These are phyloP conservation scores for Columbina picui DNA, from an alignment of 2,113 vertebrate species.

Conservation along the genomic window DNA sequence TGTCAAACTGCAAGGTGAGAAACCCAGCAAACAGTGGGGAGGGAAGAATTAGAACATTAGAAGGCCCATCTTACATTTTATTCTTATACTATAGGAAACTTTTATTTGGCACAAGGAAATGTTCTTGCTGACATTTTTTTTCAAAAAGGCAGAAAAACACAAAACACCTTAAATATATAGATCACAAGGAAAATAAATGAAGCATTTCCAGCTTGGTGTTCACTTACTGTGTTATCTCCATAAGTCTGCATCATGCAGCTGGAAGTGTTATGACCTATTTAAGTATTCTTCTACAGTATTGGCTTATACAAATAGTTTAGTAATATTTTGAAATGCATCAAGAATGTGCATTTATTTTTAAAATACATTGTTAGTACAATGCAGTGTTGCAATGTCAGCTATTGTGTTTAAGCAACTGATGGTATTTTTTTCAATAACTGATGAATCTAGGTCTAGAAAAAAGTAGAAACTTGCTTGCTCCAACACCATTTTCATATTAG, in stretches of 20 bases:
- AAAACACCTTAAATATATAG: neutral
- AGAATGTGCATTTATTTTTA: neutral
- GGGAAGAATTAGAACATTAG: neutral
- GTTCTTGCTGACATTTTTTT: neutral
- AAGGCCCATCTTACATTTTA: neutral
- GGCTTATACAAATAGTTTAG: neutral
- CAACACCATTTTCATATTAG: neutral
- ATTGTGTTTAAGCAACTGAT: neutral
- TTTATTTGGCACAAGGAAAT: neutral
- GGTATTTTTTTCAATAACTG: neutral
- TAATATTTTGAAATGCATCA: neutral
- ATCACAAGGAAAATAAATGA: neutral
- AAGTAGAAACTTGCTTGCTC: neutral
- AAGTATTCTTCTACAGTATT: neutral
- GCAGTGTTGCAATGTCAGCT: neutral
- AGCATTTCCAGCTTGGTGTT: neutral
- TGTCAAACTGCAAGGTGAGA: neutral
- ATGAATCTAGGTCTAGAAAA: neutral
- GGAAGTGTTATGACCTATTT: neutral
- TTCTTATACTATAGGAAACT: neutral
- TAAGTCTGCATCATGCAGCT: neutral
- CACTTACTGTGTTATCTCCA: accelerated
- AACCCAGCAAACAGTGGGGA: neutral
- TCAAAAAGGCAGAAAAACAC: neutral
- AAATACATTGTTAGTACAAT: neutral